Conservation (phyloP, 1,140 invertebrate genomes). For the Cephus cinctus region DNA sequence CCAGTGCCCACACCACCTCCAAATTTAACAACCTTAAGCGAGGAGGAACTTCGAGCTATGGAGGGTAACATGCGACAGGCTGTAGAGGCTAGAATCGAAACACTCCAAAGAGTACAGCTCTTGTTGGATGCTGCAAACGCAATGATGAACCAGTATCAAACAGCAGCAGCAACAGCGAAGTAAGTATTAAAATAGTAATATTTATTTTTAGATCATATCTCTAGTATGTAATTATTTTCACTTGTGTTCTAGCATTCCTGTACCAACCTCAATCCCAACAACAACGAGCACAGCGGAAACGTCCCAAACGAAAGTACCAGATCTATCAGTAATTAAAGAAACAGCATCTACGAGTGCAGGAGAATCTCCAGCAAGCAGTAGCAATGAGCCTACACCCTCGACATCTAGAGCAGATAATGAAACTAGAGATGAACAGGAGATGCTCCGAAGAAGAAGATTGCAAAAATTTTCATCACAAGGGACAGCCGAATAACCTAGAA, state of each 20-base stretch:
- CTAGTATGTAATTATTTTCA: conserved; percentile 8
- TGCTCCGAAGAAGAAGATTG: conserved; percentile 66
- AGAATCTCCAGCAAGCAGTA: conserved; percentile 10
- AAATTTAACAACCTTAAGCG: conserved; percentile 71
- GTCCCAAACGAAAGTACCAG: conserved; percentile 17
- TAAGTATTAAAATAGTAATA: conserved; percentile 22
- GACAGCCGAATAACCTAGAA: conserved; percentile 16
- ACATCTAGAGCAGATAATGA: conserved; percentile 28
- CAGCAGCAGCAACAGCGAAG: conserved; percentile 44
- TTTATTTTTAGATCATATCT: conserved; percentile 11
- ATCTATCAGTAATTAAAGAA: conserved; percentile 1
- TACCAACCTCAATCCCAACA: conserved; percentile 14
- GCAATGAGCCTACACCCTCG: conserved; percentile 24
- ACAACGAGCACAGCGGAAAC: conserved; percentile 13
- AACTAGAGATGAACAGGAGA: conserved; percentile 53
- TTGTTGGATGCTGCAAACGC: conserved; percentile 48
- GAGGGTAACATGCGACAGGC: conserved; percentile 85
- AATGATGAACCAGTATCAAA: conserved; percentile 55
- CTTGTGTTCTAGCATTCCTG: conserved; percentile 37
- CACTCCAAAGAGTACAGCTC: conserved; percentile 47
- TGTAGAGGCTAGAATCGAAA: conserved; percentile 84
- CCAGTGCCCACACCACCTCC: conserved; percentile 69
- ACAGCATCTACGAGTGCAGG: not conserved
- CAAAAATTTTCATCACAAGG: conserved; percentile 60
- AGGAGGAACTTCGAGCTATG: conserved; percentile 83